Evolutionary conservation across 2,888 invertebrate species (phyloP), one percentile per base, ranked within the genome.

Genomic region (Philereme transversata): DNA sequence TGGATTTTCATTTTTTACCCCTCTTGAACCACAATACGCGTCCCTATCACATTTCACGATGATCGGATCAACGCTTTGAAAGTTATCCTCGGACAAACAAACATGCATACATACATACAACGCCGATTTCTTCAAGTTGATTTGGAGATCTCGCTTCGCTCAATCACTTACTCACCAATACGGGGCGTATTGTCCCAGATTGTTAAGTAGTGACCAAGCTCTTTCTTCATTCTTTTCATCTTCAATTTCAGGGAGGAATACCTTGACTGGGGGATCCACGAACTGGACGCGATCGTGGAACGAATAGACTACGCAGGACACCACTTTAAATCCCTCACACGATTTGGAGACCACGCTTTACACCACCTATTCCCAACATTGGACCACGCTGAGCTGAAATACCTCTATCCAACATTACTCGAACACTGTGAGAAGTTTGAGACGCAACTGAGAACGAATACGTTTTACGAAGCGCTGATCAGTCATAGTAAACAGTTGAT

Each of bases 321-420:
- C 46, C 93, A 94, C 64, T 95, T 96, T 77, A 85, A 96, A 64
- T 94, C 94, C 0, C 80, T 97, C 56, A 95, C 96, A 0, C 93
- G 95, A 63, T 97, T 96, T 73, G 97, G 97, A 0, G 95, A 96
- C 62, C 97, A 97, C 77, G 93, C 93, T 0, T 86, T 97, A 3
- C 97, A 97, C 81, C 97, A 97, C 83, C 87, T 97, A 22, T 95
- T 97, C 72, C 97, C 97, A 0, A 96, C 96, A 0, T 74, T 97
- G 40, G 97, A 97, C 79, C 97, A 97, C 74, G 95, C 94, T 0
- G 93, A 95, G 60, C 82, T 97, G 9, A 93, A 94, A 6, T 93
- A 94, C 52, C 86, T 97, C 4, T 94, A 95, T 76, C 94, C 95
- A 0, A 92, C 93, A 0, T 90, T 95, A 8, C 70, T 94, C 5